These are phyloP conservation scores for Tragelaphus buxtoni DNA, from an alignment of 2,113 vertebrate genomes.

Conservation along the genomic window DNA sequence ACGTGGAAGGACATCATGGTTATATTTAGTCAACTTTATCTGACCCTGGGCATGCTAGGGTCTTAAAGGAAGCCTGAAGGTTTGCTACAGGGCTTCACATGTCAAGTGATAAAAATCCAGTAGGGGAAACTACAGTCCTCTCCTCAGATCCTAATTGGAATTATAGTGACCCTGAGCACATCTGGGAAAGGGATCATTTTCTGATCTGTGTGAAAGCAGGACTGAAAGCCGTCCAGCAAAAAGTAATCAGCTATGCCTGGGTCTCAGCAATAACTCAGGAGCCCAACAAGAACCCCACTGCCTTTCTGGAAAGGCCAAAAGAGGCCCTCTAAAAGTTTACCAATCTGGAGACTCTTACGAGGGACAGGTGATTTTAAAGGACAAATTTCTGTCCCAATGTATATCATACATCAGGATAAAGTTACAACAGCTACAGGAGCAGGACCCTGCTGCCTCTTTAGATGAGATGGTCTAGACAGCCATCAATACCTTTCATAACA, in stretches of 20 bases:
- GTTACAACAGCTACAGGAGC: not conserved
- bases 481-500: not conserved
- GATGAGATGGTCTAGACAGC: not conserved
- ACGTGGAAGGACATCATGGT: not conserved
- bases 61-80: not conserved
- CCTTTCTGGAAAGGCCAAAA: not conserved
- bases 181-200: not conserved
- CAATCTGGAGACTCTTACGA: not conserved
- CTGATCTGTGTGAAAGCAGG: not conserved
- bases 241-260: not conserved
- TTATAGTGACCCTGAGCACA: not conserved
- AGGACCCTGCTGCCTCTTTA: not conserved
- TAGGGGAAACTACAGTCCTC: not conserved
- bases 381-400: not conserved
- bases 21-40: not conserved
- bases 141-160: not conserved
- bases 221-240: not conserved
- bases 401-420: not conserved
- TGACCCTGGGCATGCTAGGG: not conserved
- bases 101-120: not conserved
- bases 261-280: not conserved
- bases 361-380: not conserved
- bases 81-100: not conserved
- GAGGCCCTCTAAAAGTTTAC: not conserved
- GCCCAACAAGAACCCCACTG: fast-evolving